Base-by-base conservation (phyloP, 2,113 vertebrate species). In the Poicephalus meyeri region DNA sequence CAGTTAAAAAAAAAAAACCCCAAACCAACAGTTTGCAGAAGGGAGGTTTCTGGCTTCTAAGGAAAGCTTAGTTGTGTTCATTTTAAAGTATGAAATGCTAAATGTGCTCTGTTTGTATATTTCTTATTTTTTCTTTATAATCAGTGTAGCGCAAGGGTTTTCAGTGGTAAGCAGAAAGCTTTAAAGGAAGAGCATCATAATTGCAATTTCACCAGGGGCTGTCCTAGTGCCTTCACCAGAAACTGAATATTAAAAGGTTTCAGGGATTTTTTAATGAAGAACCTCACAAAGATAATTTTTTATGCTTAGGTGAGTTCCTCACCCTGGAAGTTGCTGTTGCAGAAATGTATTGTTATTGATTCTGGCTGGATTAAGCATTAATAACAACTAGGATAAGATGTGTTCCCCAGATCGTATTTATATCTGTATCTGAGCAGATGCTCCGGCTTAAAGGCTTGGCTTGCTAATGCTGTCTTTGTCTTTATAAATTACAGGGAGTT, bases 361-460 rank as follows among this genome's bases (percentile, higher is more conserved):
- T 97, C 83, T 95, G 80, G 24, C 76, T 88, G 80, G 84, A 86
- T 94, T 95, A 96, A 61, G 91, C 50, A 66, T 87, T 88, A 95
- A 87, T 95, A 95, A 95, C 80, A 92, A 91, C 71, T 56, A 89
- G 92, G 93, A 79, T 96, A 91, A 97, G 93, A 82, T 78, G 73
- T 39, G 63, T 80, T 69, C 94, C 68, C 56, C 29, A 85, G 78
- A 90, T 94, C 33, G 44, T 94, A 80, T 96, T 97, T 98, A 97
- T 97, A 97, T 97, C 88, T 97, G 96, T 95, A 80, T 55, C 93
- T 83, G 80, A 95, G 89, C 96, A 96, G 95, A 96, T 98, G 97
- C 88, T 71, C 11, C 2, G 6, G 93, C 87, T 97, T 96, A 95
- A 87, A 95, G 94, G 94, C 93, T 97, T 97, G 89, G 74, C 93